phyloP scores from a whole-genome alignment of 2,797 vertebrate genomes.

The Myioborus melanocephalus region DNA sequence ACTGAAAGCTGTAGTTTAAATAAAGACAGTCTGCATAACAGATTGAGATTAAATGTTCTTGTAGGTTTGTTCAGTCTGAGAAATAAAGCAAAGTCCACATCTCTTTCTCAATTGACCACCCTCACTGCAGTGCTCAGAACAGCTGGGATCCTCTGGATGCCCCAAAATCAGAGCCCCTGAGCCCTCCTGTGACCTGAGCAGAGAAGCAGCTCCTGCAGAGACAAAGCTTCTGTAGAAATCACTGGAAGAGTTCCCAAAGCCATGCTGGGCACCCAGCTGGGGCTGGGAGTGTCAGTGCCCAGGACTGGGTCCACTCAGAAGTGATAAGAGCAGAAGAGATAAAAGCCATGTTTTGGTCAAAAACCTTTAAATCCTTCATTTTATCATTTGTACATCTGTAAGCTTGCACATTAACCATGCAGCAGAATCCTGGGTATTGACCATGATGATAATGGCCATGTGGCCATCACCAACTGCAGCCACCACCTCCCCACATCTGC shows the following conservation, averaged over 20 bases:
- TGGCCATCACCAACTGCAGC: background rate
- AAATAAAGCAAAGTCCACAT: background rate
- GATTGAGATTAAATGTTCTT: background rate
- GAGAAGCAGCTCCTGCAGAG: background rate
- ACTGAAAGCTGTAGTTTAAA: background rate
- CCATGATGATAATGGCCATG: background rate
- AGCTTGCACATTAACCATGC: background rate
- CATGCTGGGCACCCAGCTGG: background rate
- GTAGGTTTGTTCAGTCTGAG: background rate
- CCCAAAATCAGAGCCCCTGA: background rate
- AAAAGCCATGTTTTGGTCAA: background rate
- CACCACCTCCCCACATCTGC: background rate
- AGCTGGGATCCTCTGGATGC: background rate
- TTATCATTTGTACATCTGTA: background rate
- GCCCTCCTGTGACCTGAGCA: background rate
- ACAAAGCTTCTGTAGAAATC: accelerated
- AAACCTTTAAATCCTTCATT: background rate
- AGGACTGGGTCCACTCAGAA: background rate
- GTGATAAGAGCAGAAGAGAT: background rate
- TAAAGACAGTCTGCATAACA: background rate
- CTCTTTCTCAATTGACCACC: background rate
- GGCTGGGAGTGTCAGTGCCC: background rate
- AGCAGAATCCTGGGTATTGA: background rate
- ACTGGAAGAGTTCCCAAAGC: background rate
- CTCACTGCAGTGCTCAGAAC: accelerated